Evolutionary conservation across 2,113 vertebrate genomes (phyloP), one percentile per base, ranked within the genome.

Genomic region (Psittacula cyanocephala): DNA sequence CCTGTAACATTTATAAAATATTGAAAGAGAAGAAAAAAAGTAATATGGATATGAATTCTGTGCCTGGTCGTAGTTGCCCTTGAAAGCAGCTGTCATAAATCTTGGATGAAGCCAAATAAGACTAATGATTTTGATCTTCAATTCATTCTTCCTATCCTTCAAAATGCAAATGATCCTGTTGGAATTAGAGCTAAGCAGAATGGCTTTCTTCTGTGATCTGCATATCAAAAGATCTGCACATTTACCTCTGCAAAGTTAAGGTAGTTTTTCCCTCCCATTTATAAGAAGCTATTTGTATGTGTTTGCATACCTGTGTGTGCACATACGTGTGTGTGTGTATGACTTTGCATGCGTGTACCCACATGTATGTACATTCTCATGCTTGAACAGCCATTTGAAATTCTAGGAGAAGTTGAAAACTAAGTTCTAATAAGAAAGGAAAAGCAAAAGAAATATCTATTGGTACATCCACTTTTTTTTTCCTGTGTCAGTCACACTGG

Each of bases 81-180:
- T 97, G 96, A 97, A 98, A 98, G 89, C 90, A 86, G 60, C 64
- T 65, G 19, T 93, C 78, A 97, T 98, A 97, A 98, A 98, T 97
- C 97, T 98, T 98, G 87, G 67, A 97, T 97, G 96, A 98, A 97
- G 89, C 63, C 91, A 97, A 98, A 97, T 97, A 98, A 96, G 67
- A 49, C 69, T 96, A 92, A 97, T 8, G 13, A 95, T 97, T 98
- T 96, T 97, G 95, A 96, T 97, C 89, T 98, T 95, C 96, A 95
- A 93, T 96, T 97, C 97, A 96, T 97, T 98, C 91, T 96, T 96
- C 94, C 55, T 96, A 85, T 92, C 90, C 86, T 97, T 98, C 95
- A 96, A 97, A 97, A 97, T 13, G 25, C 96, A 97, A 96, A 96
- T 97, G 95, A 97, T 96, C 88, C 95, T 97, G 89, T 95, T 95